Evolutionary conservation across 2,888 invertebrate species (phyloP).

Genomic region (Exephanes ischioxanthus): DNA sequence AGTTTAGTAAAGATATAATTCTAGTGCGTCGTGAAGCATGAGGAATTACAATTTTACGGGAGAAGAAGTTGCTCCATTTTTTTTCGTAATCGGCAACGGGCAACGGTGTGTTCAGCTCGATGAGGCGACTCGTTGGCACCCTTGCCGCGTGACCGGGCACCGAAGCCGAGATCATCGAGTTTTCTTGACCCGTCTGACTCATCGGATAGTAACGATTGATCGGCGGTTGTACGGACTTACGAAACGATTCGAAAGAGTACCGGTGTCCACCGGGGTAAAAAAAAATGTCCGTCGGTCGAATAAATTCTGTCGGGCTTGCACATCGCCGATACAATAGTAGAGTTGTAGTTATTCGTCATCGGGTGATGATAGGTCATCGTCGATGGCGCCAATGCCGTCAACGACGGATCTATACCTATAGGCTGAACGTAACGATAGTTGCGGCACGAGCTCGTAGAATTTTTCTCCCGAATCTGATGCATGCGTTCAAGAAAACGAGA

Average conservation of each 20-base stretch:
- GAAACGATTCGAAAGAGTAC: conserved; percentile 58
- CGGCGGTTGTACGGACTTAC: conserved; percentile 46
- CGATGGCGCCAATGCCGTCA: conserved; percentile 69
- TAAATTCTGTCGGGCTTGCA: conserved; percentile 74
- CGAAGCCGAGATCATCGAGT: conserved; percentile 73
- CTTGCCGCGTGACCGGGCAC: conserved; percentile 72
- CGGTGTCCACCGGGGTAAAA: conserved; percentile 41
- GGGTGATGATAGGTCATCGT: conserved; percentile 76
- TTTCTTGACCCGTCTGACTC: background rate
- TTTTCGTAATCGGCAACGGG: conserved; percentile 75
- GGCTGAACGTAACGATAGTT: conserved; percentile 72
- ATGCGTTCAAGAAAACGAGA: conserved; percentile 84
- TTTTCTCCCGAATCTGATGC: conserved; percentile 80
- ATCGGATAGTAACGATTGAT: conserved; percentile 69
- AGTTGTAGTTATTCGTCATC: conserved; percentile 73
- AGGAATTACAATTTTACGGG: background rate
- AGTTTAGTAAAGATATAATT: background rate
- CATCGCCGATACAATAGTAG: conserved; percentile 68
- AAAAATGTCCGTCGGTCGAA: conserved; percentile 63
- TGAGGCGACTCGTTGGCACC: conserved; percentile 89
- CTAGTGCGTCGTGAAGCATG: background rate
- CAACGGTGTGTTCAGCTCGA: conserved; percentile 88
- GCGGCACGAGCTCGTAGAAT: conserved; percentile 68
- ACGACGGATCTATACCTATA: conserved; percentile 70
- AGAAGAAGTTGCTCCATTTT: background rate